Evolutionary conservation across 2,113 vertebrate species (phyloP).

Genomic region (Rhagologus leucostigma): DNA sequence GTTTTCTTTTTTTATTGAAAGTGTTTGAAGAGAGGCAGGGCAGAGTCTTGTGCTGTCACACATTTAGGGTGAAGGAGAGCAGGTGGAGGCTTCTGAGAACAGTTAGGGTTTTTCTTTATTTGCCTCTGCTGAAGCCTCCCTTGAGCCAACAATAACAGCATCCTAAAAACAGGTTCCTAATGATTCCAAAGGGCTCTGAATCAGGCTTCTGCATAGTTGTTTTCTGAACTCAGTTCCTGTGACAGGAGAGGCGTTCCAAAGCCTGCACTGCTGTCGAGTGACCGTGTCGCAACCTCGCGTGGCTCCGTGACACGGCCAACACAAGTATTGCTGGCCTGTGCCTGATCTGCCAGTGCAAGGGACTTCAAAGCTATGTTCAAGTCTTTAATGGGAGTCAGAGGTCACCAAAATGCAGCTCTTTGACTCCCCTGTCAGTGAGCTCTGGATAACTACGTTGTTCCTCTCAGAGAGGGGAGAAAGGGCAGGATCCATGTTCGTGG

Average conservation of each 20-base stretch:
- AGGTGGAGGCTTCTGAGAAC: neutral
- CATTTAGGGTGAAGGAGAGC: neutral
- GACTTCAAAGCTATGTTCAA: neutral
- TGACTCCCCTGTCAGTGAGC: neutral
- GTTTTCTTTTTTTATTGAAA: neutral
- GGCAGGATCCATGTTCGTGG: fast-evolving
- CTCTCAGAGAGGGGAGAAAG: neutral
- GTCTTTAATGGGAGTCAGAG: neutral
- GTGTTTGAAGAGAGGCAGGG: neutral
- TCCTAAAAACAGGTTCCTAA: neutral
- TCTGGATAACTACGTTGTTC: neutral
- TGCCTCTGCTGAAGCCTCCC: neutral
- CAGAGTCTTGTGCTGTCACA: neutral
- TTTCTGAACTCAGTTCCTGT: neutral
- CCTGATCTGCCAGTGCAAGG: neutral
- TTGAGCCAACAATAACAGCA: neutral
- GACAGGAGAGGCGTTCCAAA: neutral
- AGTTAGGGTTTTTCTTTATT: neutral
- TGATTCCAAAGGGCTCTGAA: neutral
- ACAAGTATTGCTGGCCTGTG: fast-evolving
- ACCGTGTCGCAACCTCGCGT: fast-evolving
- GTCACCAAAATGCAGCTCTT: neutral
- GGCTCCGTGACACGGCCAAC: fast-evolving
- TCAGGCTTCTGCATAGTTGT: fast-evolving
- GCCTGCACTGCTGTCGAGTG: fast-evolving